A percentile compares a stretch with the other conserved stretches of the same genome.
Conservation (phyloP, 2,113 vertebrate species). For the Ibidorhyncha struthersii region DNA sequence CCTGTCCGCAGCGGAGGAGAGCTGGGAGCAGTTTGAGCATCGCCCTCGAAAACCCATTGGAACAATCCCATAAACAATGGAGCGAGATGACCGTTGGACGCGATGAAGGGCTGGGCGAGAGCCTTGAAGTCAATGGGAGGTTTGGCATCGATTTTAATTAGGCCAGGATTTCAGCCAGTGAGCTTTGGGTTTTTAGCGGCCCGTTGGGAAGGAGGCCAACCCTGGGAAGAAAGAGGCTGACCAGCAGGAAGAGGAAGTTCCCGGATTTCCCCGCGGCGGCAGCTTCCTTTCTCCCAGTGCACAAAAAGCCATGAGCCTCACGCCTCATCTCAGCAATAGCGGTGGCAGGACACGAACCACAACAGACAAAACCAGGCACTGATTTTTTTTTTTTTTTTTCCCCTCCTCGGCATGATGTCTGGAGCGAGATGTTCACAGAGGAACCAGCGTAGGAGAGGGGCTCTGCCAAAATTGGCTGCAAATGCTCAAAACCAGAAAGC, state of each 20-base stretch:
- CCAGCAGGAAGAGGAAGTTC: constrained; percentile 56
- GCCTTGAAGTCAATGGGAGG: constrained; percentile 40
- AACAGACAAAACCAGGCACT: not conserved
- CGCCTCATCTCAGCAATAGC: fast-evolving
- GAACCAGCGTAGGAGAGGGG: not conserved
- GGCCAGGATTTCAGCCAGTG: constrained; percentile 59
- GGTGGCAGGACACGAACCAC: fast-evolving
- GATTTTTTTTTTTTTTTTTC: not conserved
- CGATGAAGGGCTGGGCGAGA: not conserved
- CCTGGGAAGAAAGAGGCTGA: not conserved
- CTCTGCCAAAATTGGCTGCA: not conserved
- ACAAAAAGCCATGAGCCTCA: not conserved
- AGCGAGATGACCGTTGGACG: not conserved
- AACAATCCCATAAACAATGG: not conserved
- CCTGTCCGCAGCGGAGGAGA: not conserved
- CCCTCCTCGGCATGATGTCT: not conserved
- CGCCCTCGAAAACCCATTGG: not conserved
- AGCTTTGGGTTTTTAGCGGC: constrained; percentile 28
- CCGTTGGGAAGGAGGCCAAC: constrained; percentile 34
- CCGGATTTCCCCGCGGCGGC: not conserved
- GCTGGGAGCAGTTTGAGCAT: not conserved
- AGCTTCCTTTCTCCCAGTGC: not conserved
- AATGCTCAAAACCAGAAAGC: not conserved
- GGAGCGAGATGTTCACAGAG: not conserved
- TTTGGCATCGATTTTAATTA: constrained; percentile 48